Evolutionary conservation across 2,888 invertebrate species (phyloP).

Genomic region (Rosalia funebris): DNA sequence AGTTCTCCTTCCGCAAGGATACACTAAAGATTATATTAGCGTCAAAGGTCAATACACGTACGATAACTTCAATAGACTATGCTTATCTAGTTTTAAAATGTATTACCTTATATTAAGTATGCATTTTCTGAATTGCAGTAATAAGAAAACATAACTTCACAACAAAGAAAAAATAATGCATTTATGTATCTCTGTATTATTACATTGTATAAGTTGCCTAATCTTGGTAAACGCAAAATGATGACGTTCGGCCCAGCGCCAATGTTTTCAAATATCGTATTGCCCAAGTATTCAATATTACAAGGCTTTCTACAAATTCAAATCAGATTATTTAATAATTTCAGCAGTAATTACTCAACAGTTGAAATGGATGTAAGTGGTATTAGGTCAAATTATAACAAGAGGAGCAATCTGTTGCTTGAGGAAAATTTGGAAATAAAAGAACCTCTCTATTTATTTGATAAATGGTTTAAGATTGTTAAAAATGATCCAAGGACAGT

Average conservation of each 20-base stretch:
- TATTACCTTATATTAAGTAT: too few relatives aligned
- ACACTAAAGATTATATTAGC: constrained; percentile 93
- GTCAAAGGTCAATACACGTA: constrained; percentile 96
- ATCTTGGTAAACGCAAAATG: background rate
- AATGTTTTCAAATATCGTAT: background rate
- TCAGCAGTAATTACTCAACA: background rate
- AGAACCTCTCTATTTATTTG: constrained; percentile 87
- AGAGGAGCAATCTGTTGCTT: constrained; percentile 72
- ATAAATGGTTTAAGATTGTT: constrained; percentile 86
- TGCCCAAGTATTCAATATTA: constrained; percentile 8
- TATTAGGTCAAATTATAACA: constrained; percentile 42
- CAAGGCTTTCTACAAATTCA: background rate
- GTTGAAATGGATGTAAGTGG: constrained; percentile 37
- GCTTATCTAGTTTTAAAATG: background rate
- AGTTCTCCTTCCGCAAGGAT: constrained; percentile 90
- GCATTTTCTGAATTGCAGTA: too few relatives aligned
- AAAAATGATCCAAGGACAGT: constrained; percentile 75
- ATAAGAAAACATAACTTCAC: too few relatives aligned
- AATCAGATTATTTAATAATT: constrained; percentile 14
- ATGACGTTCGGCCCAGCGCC: background rate
- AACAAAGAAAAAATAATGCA: too few relatives aligned
- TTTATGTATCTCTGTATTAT: background rate
- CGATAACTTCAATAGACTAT: too few relatives aligned
- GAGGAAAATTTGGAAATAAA: constrained; percentile 81
- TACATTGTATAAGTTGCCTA: background rate